Percentiles rank a stretch among this genome's conserved stretches.
Conservation (phyloP, 2,797 vertebrate species). For the Manis javanica region DNA sequence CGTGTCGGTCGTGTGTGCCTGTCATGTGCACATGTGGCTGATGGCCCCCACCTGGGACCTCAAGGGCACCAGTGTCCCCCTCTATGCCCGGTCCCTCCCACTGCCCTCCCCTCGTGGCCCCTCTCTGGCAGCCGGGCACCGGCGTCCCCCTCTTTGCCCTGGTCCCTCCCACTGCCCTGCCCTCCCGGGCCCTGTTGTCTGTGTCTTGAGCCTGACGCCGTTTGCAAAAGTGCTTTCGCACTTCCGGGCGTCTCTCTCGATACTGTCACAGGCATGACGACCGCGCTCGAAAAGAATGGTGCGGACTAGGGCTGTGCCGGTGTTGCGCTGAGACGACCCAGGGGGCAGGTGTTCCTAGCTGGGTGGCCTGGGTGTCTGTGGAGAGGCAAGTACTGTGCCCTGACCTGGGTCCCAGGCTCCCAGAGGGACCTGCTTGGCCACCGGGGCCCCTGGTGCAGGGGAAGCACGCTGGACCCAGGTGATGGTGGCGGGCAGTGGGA, state of each 20-base stretch:
- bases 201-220: neutral
- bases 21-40: no score
- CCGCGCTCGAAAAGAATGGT: neutral
- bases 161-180: neutral
- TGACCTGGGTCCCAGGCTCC: neutral
- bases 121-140: conserved; percentile 18
- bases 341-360: no score
- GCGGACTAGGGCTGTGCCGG: neutral
- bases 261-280: neutral
- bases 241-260: neutral
- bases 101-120: neutral
- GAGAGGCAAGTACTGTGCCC: neutral
- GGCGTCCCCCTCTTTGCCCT: neutral
- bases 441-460: neutral
- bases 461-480: neutral
- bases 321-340: neutral
- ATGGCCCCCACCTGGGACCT: neutral
- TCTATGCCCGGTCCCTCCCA: neutral
- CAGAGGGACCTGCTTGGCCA: no score
- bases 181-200: accelerated
- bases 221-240: neutral
- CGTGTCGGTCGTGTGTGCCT: no score
- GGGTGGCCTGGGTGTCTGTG: neutral
- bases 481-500: neutral
- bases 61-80: neutral